Conservation (phyloP, 2,797 vertebrate species). For the Esox lucius region DNA sequence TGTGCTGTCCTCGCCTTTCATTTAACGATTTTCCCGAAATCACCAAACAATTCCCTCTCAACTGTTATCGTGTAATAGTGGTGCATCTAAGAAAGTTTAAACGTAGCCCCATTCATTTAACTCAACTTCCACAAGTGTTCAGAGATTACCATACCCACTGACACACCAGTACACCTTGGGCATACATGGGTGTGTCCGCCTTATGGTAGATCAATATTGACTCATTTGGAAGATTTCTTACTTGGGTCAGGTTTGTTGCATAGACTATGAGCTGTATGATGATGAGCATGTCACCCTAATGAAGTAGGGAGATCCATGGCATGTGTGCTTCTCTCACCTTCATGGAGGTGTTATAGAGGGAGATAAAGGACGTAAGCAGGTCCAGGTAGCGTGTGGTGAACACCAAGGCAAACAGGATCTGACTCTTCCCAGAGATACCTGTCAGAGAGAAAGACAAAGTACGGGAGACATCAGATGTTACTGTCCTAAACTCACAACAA, state of each 20-base stretch:
- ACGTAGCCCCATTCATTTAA: no score
- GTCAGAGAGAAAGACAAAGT: background rate
- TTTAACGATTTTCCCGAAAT: no score
- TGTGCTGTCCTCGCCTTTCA: no score
- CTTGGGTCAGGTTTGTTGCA: slow-evolving; percentile 8
- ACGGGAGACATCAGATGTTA: background rate
- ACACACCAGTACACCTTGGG: slow-evolving; percentile 14
- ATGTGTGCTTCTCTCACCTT: slow-evolving; percentile 80
- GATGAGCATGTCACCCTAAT: background rate
- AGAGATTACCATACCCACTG: background rate
- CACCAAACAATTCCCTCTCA: no score
- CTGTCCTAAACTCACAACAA: background rate
- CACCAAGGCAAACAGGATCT: slow-evolving; percentile 95
- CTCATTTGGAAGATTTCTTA: background rate
- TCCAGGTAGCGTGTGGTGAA: slow-evolving; percentile 99
- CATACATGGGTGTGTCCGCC: slow-evolving; percentile 47
- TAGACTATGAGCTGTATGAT: background rate
- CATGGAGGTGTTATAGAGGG: slow-evolving; percentile 97
- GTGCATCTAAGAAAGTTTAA: no score
- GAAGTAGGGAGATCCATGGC: background rate
- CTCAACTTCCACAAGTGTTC: no score
- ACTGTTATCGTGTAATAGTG: no score
- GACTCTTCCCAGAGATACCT: slow-evolving; percentile 99
- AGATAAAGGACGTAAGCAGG: slow-evolving; percentile 96
- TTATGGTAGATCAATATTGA: background rate